These are phyloP conservation scores for Naja naja DNA, from an alignment of 2,113 vertebrate species.

Conservation along the genomic window DNA sequence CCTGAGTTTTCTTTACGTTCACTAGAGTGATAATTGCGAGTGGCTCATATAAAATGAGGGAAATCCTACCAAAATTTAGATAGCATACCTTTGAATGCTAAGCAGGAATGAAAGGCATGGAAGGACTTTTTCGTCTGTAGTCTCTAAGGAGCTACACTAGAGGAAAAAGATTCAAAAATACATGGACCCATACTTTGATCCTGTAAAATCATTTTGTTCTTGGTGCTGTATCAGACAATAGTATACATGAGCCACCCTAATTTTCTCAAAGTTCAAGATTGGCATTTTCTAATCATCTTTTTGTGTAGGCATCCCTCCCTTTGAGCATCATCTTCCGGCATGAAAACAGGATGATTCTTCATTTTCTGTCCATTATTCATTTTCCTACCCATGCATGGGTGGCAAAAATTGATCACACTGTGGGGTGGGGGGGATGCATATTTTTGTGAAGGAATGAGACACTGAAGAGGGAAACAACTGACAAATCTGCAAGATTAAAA, in stretches of 20 bases:
- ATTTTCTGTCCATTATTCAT: constrained; percentile 9
- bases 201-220: not conserved
- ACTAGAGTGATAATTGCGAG: not conserved
- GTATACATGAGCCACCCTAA: not conserved
- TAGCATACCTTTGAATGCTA: not conserved
- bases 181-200: not conserved
- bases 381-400: not conserved
- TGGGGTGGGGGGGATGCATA: not conserved
- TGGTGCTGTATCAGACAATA: not conserved
- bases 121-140: not conserved
- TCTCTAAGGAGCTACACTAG: not conserved
- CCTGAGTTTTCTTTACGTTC: not conserved
- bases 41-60: not conserved
- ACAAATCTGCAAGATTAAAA: not conserved
- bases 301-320: not conserved
- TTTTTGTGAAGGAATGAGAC: constrained; percentile 4
- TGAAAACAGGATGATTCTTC: not conserved
- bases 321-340: not conserved
- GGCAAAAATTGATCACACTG: not conserved
- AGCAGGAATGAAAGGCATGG: not conserved
- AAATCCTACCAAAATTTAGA: not conserved
- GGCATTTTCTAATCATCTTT: not conserved
- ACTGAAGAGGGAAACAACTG: not conserved
- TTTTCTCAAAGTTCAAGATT: not conserved
- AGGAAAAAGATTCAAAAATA: not conserved